Conservation (phyloP, 2,113 vertebrate species). For the Onychorhynchus coronatus region DNA sequence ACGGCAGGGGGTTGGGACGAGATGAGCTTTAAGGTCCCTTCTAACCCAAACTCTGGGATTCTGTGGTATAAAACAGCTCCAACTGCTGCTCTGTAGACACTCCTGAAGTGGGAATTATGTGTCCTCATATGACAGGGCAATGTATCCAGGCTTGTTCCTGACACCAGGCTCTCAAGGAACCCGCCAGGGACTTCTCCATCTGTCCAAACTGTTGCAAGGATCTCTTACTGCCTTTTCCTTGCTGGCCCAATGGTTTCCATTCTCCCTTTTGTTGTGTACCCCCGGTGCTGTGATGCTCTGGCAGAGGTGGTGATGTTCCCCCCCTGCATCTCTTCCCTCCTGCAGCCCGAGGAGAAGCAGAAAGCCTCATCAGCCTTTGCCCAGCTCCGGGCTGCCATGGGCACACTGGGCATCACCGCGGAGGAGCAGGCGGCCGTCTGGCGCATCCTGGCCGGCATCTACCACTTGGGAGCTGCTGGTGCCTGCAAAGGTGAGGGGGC, state of each 20-base stretch:
- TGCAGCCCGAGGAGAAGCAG: slow-evolving; percentile 91
- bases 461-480: slow-evolving; percentile 89
- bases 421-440: slow-evolving; percentile 87
- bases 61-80: not conserved
- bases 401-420: slow-evolving; percentile 75
- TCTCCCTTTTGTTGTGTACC: accelerated
- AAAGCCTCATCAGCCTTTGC: slow-evolving; percentile 78
- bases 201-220: accelerated
- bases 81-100: not conserved
- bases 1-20: too few relatives aligned
- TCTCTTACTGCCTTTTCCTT: not conserved
- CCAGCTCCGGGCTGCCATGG: slow-evolving; percentile 87
- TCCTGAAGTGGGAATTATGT: accelerated
- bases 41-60: not conserved
- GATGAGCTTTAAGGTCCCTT: not conserved
- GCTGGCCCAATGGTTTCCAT: not conserved
- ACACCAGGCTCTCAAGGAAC: not conserved
- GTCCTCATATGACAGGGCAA: accelerated
- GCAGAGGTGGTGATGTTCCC: not conserved
- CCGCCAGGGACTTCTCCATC: accelerated
- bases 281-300: accelerated
- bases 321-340: not conserved
- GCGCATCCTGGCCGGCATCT: slow-evolving; percentile 88
- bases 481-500: slow-evolving; percentile 82
- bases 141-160: not conserved